Base-by-base conservation (phyloP, 2,113 vertebrate species). In the Pipra filicauda region DNA sequence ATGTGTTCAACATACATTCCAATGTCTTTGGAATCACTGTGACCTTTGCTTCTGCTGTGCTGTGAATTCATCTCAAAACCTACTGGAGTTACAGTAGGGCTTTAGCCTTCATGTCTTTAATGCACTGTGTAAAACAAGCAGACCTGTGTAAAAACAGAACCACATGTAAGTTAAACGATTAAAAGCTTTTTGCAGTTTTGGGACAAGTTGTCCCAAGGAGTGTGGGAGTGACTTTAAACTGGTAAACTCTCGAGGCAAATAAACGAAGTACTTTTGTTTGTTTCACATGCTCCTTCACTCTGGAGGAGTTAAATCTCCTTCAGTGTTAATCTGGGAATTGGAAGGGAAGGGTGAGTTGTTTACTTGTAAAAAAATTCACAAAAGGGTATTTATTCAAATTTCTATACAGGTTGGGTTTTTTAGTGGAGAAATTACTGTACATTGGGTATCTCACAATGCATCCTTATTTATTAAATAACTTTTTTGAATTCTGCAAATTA, bases 381-480 rank as follows among this genome's bases (percentile, higher is more conserved):
- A 28, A 76, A 71, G 27, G 24, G 9, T 91, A 90, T 94, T 87
- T 91, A 91, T 92, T 73, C 43, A 69, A 52, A 79, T 78, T 59
- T 80, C 73, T 86, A 8, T 64, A 58, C 31, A 76, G 54, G 13
- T 39, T 51, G 49, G 24, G 39, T 46, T 82, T 91, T 81, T 83
- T 48, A 88, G 21, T 70, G 55, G 18, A 59, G 30, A 81, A 75
- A 21, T 43, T 90, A 82, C 55, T 89, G 69, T 58, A 94, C 84
- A 85, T 93, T 93, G 43, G 75, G 24, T 97, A 69, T 90, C 80
- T 73, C 21, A 31, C 49, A 75, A n/a, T 88, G 41, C 91, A 80
- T 79, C 85, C 43, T 79, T 95, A 97, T 98, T 96, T 97, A 86
- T 91, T 93, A 65, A 90, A 30, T 35, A 76, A 33, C 74, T 78